Base-by-base conservation (phyloP, 2,888 invertebrate genomes). In the Fragum sueziense region DNA sequence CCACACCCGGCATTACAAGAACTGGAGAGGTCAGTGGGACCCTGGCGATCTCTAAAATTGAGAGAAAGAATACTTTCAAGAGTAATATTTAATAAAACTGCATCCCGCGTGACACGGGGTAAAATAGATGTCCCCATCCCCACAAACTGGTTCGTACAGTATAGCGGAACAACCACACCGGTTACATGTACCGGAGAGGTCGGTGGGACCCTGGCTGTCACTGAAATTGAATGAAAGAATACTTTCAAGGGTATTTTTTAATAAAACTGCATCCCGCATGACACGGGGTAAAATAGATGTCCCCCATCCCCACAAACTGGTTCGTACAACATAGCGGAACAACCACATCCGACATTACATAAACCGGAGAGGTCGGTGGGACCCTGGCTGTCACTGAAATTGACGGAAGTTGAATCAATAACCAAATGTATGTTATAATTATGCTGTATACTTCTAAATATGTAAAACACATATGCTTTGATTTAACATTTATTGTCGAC, bases 191-290 rank as follows among this genome's bases (percentile, higher is more conserved):
- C 71, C 33, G 14, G 70, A 68, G 11, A 87, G 71, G 11, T 61
- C 57, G 11, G 54, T 59, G 0, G 61, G 70, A 2, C 59, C 62
- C n/a, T 59, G 33, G 14, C 75, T 41, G 14, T 70, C 73, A 31
- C 83, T 83, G 37, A 20, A 71, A 65, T 41, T 47, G 1, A 68
- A 6, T 11, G n/a, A n/a, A n/a, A n/a, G n/a, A n/a, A n/a, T n/a
- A n/a, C n/a, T n/a, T n/a, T n/a, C n/a, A n/a, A n/a, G n/a, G n/a
- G n/a, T n/a, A n/a, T n/a, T n/a, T n/a, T n/a, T n/a, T n/a, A n/a
- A n/a, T n/a, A n/a, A n/a, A n/a, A n/a, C n/a, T n/a, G 77, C 85
- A 87, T 6, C 86, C 86, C 6, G 85, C 86, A 51, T 87, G 84
- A 47, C 86, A 87, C 0, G 86, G 86, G 2, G 85, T 70, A 70